Evolutionary conservation across 2,797 vertebrate species (phyloP), one percentile per base, ranked within the genome.

Genomic region (Schizopygopsis malacanthus): DNA sequence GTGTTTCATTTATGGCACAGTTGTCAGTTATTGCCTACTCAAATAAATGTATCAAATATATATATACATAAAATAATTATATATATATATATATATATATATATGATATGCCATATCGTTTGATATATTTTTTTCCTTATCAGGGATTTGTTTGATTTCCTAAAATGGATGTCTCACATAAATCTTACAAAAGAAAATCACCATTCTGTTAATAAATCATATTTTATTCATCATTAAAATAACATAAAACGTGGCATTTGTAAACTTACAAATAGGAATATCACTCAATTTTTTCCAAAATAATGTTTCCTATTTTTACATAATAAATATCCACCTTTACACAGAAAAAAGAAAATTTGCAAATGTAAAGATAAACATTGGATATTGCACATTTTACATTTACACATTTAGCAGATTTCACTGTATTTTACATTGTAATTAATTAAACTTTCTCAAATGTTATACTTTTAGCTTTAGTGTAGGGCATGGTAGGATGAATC

Each of bases 281-380:
- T 7, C 50, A 86, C 13, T 67, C 0, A n/a, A 11, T 18, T 39
- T 56, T 54, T 72, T 37, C 4, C 41, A 16, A 75, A 41, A 61
- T n/a, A 16, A 20, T 25, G 1, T 28, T 71, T 39, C 2, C 10
- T 18, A 69, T 45, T 72, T 82, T 41, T 20, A 72, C 37, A 18
- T 37, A 43, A 86, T 82, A 69, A 86, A 86, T 70, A 78, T 45
- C 43, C 39, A 28, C 4, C 3, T 43, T 28, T 77, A 70, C 54
- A 70, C 37, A 61, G 18, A 25, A 22, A 56, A 54, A 20, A 52
- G 2, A 76, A 1, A 37, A 22, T 37, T 76, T 76, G 10, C 5
- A 76, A 33, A 37, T 54, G 28, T 39, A 37, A 39, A 77, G 3
- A 33, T 33, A 33, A 50, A 54, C 18, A 76, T 76, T 37, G 10